Conservation (phyloP, 2,888 invertebrate genomes). For the Tyria jacobaeae region DNA sequence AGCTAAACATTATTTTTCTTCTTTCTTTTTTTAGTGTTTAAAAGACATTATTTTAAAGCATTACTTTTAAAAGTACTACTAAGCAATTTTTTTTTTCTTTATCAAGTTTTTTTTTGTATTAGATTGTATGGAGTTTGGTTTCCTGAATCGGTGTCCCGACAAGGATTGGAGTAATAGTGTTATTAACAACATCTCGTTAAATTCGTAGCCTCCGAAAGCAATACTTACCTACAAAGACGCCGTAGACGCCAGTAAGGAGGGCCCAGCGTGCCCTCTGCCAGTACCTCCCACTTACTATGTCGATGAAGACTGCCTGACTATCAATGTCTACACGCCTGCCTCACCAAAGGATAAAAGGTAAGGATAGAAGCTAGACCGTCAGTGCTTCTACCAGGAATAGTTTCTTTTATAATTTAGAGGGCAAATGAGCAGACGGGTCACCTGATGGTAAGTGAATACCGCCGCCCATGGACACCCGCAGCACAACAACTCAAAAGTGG, state of each 20-base stretch:
- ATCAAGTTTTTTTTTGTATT: too few relatives aligned
- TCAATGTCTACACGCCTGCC: conserved; percentile 86
- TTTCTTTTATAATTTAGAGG: neutral
- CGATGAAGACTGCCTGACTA: conserved; percentile 88
- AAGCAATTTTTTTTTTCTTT: too few relatives aligned
- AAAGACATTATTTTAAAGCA: too few relatives aligned
- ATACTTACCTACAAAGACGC: conserved; percentile 66
- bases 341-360: conserved; percentile 27
- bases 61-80: too few relatives aligned
- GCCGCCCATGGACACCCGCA: too few relatives aligned
- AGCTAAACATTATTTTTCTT: too few relatives aligned
- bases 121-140: neutral
- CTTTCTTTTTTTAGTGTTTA: too few relatives aligned
- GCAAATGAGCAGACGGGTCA: too few relatives aligned
- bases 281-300: conserved; percentile 57
- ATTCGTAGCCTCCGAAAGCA: conserved; percentile 37
- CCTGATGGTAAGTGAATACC: too few relatives aligned
- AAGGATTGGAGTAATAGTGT: neutral
- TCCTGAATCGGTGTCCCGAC: neutral
- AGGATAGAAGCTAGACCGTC: neutral
- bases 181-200: neutral
- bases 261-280: conserved; percentile 85
- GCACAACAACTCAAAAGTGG: too few relatives aligned
- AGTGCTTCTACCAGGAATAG: neutral
- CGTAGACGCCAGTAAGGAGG: conserved; percentile 86